phyloP scores from a whole-genome alignment of 2,888 invertebrate species.

The Eupeodes latifasciatus region DNA sequence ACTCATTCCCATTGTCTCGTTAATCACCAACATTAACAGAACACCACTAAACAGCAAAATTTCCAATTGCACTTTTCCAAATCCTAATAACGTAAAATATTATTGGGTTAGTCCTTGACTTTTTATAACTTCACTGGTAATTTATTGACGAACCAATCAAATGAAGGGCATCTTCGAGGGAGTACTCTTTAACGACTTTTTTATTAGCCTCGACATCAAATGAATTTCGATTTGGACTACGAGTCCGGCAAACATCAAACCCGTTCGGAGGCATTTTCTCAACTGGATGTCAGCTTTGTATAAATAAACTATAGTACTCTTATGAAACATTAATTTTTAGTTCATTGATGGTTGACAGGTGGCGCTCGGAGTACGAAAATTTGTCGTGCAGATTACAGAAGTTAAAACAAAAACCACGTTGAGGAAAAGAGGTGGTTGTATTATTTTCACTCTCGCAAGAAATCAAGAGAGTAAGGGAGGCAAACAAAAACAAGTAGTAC shows the following conservation, averaged over 20 bases:
- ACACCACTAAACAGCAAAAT: constrained; percentile 87
- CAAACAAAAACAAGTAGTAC: too few species aligned
- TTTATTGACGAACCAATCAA: constrained; percentile 54
- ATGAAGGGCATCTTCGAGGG: constrained; percentile 55
- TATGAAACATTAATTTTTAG: too few species aligned
- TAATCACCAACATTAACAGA: constrained; percentile 88
- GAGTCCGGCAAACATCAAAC: constrained; percentile 12
- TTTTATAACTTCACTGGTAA: not conserved
- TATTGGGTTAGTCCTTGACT: not conserved
- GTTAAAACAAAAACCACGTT: too few species aligned
- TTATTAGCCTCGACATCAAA: constrained; percentile 34
- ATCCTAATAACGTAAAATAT: constrained; percentile 84
- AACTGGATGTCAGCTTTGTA: constrained; percentile 45
- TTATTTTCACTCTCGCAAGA: too few species aligned
- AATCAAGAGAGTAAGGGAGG: too few species aligned
- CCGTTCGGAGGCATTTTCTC: constrained; percentile 55
- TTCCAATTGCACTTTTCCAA: constrained; percentile 87
- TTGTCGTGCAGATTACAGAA: too few species aligned
- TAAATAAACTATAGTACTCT: too few species aligned
- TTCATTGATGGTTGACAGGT: too few species aligned
- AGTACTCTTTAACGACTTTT: constrained; percentile 24
- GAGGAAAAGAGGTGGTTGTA: too few species aligned
- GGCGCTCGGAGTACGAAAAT: too few species aligned
- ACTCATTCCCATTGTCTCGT: constrained; percentile 89
- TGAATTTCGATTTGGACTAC: not conserved